Evolutionary conservation across 2,797 vertebrate species (phyloP).

Genomic region (Lutra lutra): DNA sequence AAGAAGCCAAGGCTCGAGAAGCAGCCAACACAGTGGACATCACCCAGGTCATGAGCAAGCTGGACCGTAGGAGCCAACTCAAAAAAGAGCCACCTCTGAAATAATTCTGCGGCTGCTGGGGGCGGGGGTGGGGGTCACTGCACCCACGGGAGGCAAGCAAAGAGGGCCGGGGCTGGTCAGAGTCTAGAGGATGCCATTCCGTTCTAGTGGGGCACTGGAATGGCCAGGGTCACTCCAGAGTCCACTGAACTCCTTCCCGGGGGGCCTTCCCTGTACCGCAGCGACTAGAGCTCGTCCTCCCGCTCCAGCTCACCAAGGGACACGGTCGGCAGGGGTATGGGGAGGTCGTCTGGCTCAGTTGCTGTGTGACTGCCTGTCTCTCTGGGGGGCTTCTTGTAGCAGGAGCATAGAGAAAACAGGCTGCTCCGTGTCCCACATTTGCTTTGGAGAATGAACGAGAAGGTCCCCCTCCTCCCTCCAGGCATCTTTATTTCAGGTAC

Average conservation of each 20-base stretch:
- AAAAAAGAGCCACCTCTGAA: slow-evolving; percentile 82
- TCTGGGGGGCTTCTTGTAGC: background rate
- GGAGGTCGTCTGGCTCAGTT: too few relatives aligned
- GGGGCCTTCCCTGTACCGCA: background rate
- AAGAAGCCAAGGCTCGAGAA: slow-evolving; percentile 93
- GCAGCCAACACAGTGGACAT: slow-evolving; percentile 94
- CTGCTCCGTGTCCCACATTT: accelerated
- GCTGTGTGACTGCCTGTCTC: background rate
- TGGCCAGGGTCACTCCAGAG: background rate
- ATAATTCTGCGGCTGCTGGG: slow-evolving; percentile 58
- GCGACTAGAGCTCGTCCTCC: background rate
- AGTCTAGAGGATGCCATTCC: background rate
- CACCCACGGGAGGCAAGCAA: background rate
- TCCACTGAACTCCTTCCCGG: background rate
- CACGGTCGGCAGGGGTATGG: accelerated
- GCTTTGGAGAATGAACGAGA: background rate
- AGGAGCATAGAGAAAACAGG: background rate
- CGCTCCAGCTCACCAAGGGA: background rate
- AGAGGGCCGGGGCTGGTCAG: too few relatives aligned
- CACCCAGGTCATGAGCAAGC: slow-evolving; percentile 99
- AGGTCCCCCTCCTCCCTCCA: background rate
- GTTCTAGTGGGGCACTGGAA: background rate
- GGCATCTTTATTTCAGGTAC: background rate
- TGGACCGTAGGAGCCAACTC: slow-evolving; percentile 90
- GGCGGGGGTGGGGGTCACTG: background rate